A percentile compares a stretch with the other conserved stretches of the same genome.
Evolutionary conservation across 1,140 invertebrate genomes (phyloP).

Genomic region (Pachyrhynchus sulphureomaculatus): DNA sequence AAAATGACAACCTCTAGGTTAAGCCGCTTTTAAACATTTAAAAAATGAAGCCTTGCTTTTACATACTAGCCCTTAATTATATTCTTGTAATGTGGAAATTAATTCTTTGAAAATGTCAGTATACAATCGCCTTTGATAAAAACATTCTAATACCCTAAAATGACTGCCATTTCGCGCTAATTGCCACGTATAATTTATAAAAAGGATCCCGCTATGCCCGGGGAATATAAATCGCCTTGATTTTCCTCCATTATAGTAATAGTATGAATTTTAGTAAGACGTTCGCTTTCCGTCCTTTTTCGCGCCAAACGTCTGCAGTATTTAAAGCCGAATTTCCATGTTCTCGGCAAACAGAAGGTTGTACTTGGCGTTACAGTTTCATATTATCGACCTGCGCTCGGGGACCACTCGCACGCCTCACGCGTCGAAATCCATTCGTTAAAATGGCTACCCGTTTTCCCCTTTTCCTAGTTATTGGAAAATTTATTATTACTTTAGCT

Average conservation of each 20-base stretch:
- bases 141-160: neutral
- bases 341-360: conserved; percentile 36
- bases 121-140: conserved; percentile 7
- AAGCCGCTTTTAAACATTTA: too few relatives aligned
- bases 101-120: too few relatives aligned
- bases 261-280: conserved; percentile 24
- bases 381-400: conserved; percentile 39
- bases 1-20: too few relatives aligned
- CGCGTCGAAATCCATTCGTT: conserved; percentile 34
- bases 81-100: too few relatives aligned
- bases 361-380: conserved; percentile 38
- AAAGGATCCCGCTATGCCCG: neutral
- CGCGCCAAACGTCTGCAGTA: conserved; percentile 1
- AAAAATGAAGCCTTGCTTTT: too few relatives aligned
- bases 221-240: conserved; percentile 22
- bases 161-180: conserved; percentile 4
- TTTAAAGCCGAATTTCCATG: conserved; percentile 37
- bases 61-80: too few relatives aligned
- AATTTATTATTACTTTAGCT: conserved; percentile 3
- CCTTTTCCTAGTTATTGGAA: conserved; percentile 7
- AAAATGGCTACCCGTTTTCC: conserved; percentile 39
- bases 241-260: conserved; percentile 12
- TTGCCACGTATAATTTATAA: conserved; percentile 23
- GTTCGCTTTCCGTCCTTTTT: conserved; percentile 9
- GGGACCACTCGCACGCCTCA: conserved; percentile 17